Base-by-base conservation (phyloP, 2,113 vertebrate species). In the Rafetus swinhoei region DNA sequence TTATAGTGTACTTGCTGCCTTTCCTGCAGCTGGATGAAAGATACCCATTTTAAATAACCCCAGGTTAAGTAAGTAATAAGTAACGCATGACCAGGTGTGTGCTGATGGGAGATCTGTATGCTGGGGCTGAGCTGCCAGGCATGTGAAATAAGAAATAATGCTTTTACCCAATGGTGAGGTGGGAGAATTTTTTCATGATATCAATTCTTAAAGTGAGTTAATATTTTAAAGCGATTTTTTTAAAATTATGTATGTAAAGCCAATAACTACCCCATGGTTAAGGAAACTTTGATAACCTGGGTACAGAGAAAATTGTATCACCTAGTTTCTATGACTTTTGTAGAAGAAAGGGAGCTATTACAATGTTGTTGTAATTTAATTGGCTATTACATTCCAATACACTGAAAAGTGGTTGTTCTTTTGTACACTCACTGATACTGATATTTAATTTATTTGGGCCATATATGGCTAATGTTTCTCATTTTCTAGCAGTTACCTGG, bases 1-100 rank as follows among this genome's bases (percentile, higher is more conserved):
- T 96, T 82, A 1, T 13, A 72, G 84, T 1, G 18, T 77, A 5
- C 80, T 95, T 57, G 0, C 59, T 12, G 74, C 80, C 74, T 88
- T 91, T 86, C 76, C 92, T 83, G 79, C n/a, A n/a, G 3, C 81
- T 25, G 79, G 54, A 60, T 87, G 74, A 57, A 18, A 54, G 60
- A 5, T n/a, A 94, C n/a, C 85, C 27, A 1, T 85, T 90, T 96
- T 91, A 82, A 76, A 13, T 56, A 85, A 89, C 81, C 90, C 53
- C 50, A 22, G 56, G 24, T 50, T 59, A 74, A 79, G n/a, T 19
- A 62, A 77, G 54, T 50, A 77, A 77, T 81, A 21, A 56, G 72
- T 29, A 45, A 14, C 53, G 1, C 2, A 7, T 84, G 45, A 21
- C 29, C 15, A 1, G 74, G 4, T 0, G 65, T 7, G 35, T 55